These are phyloP conservation scores for Eutolmus rufibarbis DNA, from an alignment of 2,888 invertebrate species.

Conservation along the genomic window DNA sequence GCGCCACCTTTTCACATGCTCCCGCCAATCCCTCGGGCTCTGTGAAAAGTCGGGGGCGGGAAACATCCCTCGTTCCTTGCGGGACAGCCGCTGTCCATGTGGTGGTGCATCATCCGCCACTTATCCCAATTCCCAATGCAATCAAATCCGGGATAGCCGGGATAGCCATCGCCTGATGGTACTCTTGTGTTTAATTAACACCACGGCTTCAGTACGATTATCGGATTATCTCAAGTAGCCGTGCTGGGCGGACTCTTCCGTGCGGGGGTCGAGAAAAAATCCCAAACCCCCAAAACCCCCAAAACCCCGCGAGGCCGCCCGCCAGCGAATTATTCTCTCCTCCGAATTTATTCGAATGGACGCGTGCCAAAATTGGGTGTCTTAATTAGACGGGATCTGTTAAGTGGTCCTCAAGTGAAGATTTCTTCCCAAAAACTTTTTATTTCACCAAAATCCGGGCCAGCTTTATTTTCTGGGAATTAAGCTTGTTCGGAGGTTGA, in stretches of 20 bases:
- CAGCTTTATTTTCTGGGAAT: background rate
- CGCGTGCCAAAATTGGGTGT: constrained; percentile 27
- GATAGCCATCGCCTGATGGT: background rate
- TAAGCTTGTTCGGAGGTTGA: background rate
- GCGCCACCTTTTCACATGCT: background rate
- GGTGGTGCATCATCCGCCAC: background rate
- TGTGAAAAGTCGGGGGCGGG: background rate
- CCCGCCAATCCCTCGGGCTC: background rate
- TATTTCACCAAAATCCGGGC: background rate
- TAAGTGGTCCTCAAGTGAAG: constrained; percentile 20
- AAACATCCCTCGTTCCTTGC: background rate
- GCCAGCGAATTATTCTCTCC: background rate
- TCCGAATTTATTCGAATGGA: constrained; percentile 20
- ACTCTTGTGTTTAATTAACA: constrained; percentile 34
- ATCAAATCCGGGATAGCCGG: constrained; percentile 22
- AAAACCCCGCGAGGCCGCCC: background rate
- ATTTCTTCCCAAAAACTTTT: background rate
- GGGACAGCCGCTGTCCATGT: background rate
- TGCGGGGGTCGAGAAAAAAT: background rate
- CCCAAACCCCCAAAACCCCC: no score
- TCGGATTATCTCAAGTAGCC: constrained; percentile 23
- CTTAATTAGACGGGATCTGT: constrained; percentile 31
- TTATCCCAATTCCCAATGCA: constrained; percentile 35
- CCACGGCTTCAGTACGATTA: constrained; percentile 8
- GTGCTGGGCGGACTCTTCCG: background rate